A percentile compares a stretch with the other conserved stretches of the same genome.
Evolutionary conservation across 2,888 invertebrate species (phyloP).

Genomic region (Limenitis camilla): DNA sequence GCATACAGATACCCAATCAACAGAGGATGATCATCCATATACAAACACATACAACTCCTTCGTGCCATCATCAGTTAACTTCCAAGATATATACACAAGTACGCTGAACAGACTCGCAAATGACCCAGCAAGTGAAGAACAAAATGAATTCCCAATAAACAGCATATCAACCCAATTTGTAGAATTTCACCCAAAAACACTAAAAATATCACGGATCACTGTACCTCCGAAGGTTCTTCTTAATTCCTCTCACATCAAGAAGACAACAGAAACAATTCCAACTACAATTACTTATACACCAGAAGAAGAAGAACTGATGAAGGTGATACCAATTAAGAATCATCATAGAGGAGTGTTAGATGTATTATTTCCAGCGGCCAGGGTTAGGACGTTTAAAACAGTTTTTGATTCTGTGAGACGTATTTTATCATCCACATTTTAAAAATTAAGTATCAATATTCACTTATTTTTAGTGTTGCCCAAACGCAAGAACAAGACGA

Average conservation of each 20-base stretch:
- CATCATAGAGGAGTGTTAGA: constrained; percentile 48
- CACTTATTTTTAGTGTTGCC: no score
- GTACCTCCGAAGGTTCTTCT: constrained; percentile 29
- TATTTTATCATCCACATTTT: constrained; percentile 48
- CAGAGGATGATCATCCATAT: constrained; percentile 34
- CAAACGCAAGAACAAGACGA: no score
- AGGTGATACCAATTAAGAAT: constrained; percentile 33
- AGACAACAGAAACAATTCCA: constrained; percentile 1
- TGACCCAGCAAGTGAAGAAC: constrained; percentile 30
- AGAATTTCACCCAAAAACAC: constrained; percentile 32
- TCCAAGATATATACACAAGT: constrained; percentile 45
- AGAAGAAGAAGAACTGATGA: constrained; percentile 28
- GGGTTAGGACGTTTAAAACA: constrained; percentile 48
- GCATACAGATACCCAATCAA: constrained; percentile 28
- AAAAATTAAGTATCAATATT: constrained; percentile 10
- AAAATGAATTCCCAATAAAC: constrained; percentile 27
- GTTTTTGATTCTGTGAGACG: constrained; percentile 44
- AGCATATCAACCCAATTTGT: constrained; percentile 31
- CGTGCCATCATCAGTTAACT: constrained; percentile 37
- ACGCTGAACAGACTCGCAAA: constrained; percentile 26
- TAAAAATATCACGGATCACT: constrained; percentile 18
- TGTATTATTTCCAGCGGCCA: constrained; percentile 44
- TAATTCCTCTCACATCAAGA: constrained; percentile 24
- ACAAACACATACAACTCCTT: constrained; percentile 19
- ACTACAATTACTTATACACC: constrained; percentile 20